A percentile compares a stretch with the other conserved stretches of the same genome.
phyloP scores from a whole-genome alignment of 2,113 vertebrate genomes.

The Salvator merianae region DNA sequence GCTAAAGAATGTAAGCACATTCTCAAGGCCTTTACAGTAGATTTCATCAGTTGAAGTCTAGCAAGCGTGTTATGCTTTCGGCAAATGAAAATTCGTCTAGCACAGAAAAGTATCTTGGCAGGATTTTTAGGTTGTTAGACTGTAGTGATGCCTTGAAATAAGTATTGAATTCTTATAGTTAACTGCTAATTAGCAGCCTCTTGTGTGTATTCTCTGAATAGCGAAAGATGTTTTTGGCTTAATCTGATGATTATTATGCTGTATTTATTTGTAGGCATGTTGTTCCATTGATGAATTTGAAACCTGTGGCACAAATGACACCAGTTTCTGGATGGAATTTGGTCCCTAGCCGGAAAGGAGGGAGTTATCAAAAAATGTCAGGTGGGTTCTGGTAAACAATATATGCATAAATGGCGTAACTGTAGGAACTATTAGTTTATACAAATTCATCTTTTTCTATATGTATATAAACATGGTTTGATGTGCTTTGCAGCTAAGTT shows the following conservation, averaged over 20 bases:
- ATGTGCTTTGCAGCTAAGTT: no score
- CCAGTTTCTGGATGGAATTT: conserved; percentile 88
- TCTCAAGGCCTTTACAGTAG: no score
- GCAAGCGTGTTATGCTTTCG: no score
- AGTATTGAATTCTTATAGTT: neutral
- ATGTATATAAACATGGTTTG: no score
- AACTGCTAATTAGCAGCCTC: neutral
- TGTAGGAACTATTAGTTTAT: no score
- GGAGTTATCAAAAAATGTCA: conserved; percentile 73
- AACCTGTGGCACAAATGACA: conserved; percentile 84
- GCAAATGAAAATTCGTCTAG: no score
- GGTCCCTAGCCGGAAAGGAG: conserved; percentile 78
- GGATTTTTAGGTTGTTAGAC: no score
- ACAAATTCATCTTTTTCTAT: no score
- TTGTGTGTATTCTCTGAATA: neutral
- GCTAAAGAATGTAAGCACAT: no score
- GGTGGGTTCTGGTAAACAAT: conserved; percentile 75
- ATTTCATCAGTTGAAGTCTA: no score
- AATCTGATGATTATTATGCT: neutral
- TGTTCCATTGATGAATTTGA: conserved; percentile 88
- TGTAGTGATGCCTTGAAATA: no score
- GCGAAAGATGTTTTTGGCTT: neutral
- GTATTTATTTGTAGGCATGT: conserved; percentile 80
- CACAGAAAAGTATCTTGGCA: no score
- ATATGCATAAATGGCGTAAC: neutral